Base-by-base conservation (phyloP, 2,113 vertebrate genomes). In the Cololabis saira region DNA sequence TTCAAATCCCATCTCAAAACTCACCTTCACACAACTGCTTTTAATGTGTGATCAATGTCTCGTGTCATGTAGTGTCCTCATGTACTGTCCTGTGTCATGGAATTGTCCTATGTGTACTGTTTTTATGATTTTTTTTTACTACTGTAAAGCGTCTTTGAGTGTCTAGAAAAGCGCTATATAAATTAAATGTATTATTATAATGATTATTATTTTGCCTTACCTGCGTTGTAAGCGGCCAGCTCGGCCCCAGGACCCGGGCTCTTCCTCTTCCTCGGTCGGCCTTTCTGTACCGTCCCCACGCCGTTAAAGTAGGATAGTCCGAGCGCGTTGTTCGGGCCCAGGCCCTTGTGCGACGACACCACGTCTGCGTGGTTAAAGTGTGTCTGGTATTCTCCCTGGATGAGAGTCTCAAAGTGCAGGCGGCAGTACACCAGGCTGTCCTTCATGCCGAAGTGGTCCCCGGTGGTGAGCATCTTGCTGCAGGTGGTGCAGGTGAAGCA, bases 361-460 rank as follows among this genome's bases (percentile, higher is more conserved):
- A 95, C 95, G 75, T 98, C 96, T 88, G 94, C 94, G 65, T 97
- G 96, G 90, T 94, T 96, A 93, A 98, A 98, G 80, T 97, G 96
- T 61, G 95, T 92, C 69, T 95, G 95, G 90, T 97, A 98, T 90
- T 98, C 97, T 85, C 97, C 98, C 89, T 98, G 98, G 81, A 99
- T 94, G 78, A 99, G 94, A 69, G 95, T 95, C 92, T 99, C 97
- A 94, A 99, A 99, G 93, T 99, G 98, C 90, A 98, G 94, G 68
- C 97, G 96, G 87, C 98, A 99, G 90, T 99, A 99, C 84, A 99
- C 97, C 87, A 98, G 94, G 90, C 94, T 97, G 95, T 99, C 98
- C 93, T 99, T 98, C 97, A 99, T 98, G 87, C 97, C 98, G 90
- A 98, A 99, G 92, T 99, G 98, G 87, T 99, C 98, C 57, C 97